phyloP scores from a whole-genome alignment of 2,113 vertebrate species.

The Emydura subglobosa region DNA sequence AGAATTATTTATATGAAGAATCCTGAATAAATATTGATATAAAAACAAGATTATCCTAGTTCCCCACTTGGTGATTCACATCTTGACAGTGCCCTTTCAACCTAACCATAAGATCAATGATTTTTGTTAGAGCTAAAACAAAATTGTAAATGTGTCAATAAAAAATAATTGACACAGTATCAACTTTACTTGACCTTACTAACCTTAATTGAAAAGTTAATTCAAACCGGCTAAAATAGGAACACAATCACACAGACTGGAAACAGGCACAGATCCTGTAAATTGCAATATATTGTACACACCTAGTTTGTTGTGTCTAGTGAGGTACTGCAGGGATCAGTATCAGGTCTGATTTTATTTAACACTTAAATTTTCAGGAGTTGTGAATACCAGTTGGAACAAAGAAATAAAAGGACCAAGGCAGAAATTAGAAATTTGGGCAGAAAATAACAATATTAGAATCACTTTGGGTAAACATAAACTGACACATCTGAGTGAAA shows the following conservation, averaged over 20 bases:
- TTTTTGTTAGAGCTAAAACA: not conserved
- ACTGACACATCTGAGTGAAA: not conserved
- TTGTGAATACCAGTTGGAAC: not conserved
- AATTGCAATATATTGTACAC: not conserved
- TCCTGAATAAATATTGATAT: not conserved
- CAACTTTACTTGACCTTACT: too few species aligned
- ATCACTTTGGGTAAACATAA: not conserved
- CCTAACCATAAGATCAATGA: not conserved
- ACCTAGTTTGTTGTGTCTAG: not conserved
- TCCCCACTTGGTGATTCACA: not conserved
- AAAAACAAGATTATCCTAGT: not conserved
- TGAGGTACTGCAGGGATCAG: not conserved
- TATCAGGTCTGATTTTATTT: accelerated
- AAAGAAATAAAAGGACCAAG: not conserved
- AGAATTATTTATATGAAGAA: not conserved
- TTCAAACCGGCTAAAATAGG: not conserved
- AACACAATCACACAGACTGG: not conserved
- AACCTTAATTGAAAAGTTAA: not conserved
- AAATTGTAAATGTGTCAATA: not conserved
- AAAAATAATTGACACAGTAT: not conserved
- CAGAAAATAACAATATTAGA: not conserved
- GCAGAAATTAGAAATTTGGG: not conserved
- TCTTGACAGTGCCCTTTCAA: not conserved
- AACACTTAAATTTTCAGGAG: not conserved
- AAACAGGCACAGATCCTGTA: not conserved